phyloP scores from a whole-genome alignment of 2,113 vertebrate species.

The Orthochromis indermauri region DNA sequence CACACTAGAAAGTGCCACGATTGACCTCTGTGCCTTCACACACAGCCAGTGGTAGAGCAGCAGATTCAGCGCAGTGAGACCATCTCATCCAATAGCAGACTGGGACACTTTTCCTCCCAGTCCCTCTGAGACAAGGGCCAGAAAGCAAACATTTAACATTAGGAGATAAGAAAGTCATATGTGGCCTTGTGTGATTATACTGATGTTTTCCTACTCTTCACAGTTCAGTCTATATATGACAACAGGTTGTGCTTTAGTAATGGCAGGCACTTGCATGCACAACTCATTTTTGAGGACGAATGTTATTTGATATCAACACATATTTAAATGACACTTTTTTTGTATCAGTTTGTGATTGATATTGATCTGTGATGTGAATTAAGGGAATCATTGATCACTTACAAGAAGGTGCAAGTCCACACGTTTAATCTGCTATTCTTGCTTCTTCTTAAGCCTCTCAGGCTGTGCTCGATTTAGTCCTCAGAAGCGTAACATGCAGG shows the following conservation, averaged over 20 bases:
- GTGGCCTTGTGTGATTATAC: not conserved
- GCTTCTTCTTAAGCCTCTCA: not conserved
- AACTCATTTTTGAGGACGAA: not conserved
- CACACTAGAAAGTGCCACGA: not conserved
- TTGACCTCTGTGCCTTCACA: conserved; percentile 18
- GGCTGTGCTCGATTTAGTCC: not conserved
- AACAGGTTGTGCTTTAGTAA: not conserved
- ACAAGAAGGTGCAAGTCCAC: not conserved
- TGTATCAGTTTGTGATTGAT: not conserved
- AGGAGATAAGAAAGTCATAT: conserved; percentile 32
- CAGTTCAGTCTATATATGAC: not conserved
- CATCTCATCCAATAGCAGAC: conserved; percentile 41
- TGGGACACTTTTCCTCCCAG: conserved; percentile 50
- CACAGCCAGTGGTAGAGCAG: conserved; percentile 26
- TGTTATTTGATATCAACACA: not conserved
- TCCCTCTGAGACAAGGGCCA: conserved; percentile 20
- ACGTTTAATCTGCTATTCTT: not conserved
- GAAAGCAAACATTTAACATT: conserved; percentile 57
- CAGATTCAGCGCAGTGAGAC: not conserved
- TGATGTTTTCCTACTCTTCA: not conserved
- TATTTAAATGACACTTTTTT: not conserved
- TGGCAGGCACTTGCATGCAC: not conserved
- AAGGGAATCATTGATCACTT: not conserved
- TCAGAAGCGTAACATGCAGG: not conserved
- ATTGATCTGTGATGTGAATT: not conserved